Conservation (phyloP, 2,888 invertebrate species). For the Marasmarcha lunaedactyla region DNA sequence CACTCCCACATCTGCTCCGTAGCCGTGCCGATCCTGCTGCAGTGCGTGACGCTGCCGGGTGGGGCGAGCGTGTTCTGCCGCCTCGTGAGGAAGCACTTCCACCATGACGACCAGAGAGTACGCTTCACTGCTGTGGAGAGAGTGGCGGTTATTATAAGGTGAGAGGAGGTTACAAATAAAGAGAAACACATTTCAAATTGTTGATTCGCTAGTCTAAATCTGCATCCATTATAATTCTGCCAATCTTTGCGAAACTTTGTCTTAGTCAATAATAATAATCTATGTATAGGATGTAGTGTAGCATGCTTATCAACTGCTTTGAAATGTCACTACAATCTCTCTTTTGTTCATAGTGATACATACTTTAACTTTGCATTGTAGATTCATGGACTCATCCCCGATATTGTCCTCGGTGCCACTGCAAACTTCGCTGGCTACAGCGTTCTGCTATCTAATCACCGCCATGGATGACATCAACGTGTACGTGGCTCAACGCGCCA, state of each 20-base stretch:
- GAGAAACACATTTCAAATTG: no score
- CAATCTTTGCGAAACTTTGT: no score
- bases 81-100: constrained; percentile 95
- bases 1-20: constrained; percentile 95
- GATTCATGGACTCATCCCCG: constrained; percentile 92
- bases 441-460: constrained; percentile 95
- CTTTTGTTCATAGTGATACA: no score
- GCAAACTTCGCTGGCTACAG: constrained; percentile 94
- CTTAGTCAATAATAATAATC: no score
- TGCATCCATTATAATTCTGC: no score
- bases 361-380: constrained; percentile 20
- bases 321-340: no score
- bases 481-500: constrained; percentile 93
- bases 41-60: constrained; percentile 93
- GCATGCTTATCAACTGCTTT: no score
- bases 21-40: constrained; percentile 91
- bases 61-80: constrained; percentile 97
- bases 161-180: no score
- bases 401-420: constrained; percentile 84
- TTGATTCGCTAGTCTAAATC: no score
- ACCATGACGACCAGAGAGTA: constrained; percentile 87
- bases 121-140: constrained; percentile 96
- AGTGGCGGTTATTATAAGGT: constrained; percentile 89
- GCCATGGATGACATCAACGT: constrained; percentile 97
- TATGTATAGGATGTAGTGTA: no score